Evolutionary conservation across 1,140 invertebrate genomes (phyloP).

Genomic region (Palaemon carinicauda): DNA sequence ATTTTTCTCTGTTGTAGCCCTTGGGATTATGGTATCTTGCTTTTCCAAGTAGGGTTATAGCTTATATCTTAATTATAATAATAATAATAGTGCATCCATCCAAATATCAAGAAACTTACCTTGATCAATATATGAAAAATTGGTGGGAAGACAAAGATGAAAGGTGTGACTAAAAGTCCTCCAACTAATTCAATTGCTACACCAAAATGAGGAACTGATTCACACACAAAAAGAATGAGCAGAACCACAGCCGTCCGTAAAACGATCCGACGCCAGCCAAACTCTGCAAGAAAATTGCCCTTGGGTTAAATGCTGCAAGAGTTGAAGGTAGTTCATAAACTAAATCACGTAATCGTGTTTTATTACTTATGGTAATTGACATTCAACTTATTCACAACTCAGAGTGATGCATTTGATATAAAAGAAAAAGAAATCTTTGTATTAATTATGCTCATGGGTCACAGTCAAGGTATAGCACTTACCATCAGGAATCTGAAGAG

Average conservation of each 20-base stretch:
- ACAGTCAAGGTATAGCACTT: no score
- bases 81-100: no score
- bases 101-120: not conserved
- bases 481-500: constrained; percentile 33
- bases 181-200: constrained; percentile 34
- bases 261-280: constrained; percentile 20
- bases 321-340: no score
- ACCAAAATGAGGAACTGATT: constrained; percentile 38
- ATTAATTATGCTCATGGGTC: no score
- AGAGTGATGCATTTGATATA: no score
- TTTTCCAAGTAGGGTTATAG: no score
- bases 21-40: no score
- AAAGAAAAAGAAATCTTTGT: not conserved
- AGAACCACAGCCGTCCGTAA: constrained; percentile 7
- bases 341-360: not conserved
- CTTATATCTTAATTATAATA: no score
- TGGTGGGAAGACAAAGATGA: constrained; percentile 44
- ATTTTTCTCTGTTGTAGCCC: no score
- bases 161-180: constrained; percentile 30
- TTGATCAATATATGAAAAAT: constrained; percentile 29
- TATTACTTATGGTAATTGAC: not conserved
- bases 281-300: not conserved
- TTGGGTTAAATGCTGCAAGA: no score
- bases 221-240: constrained; percentile 8
- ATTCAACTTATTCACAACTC: no score